A percentile compares a stretch with the other conserved stretches of the same genome.
Evolutionary conservation across 2,888 invertebrate species (phyloP).

Genomic region (Rhorus exstirpatorius): DNA sequence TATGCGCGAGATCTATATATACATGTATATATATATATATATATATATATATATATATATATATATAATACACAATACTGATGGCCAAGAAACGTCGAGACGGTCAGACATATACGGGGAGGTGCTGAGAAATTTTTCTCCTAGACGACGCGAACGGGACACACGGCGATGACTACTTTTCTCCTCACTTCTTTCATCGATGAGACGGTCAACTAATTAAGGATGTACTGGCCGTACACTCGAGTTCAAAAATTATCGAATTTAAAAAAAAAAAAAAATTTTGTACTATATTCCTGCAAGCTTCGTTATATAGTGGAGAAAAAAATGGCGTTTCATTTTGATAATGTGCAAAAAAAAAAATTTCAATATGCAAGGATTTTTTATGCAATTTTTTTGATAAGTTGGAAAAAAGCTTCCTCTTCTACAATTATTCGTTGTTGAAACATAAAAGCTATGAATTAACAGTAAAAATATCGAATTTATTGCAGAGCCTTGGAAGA

Average conservation of each 20-base stretch:
- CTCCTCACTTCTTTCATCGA: slow-evolving; percentile 37
- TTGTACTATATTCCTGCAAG: no score
- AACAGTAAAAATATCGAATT: no score
- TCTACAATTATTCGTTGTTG: no score
- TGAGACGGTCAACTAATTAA: slow-evolving; percentile 60
- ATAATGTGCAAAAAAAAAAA: no score
- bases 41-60: background rate
- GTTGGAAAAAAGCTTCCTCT: no score
- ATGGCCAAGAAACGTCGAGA: slow-evolving; percentile 18
- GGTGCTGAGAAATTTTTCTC: slow-evolving; percentile 66
- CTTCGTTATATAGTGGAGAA: no score
- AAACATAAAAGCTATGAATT: no score
- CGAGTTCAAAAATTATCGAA: background rate
- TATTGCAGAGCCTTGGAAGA: no score
- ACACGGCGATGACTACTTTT: slow-evolving; percentile 43
- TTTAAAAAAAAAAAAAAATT: no score
- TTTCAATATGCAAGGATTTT: no score
- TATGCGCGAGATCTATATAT: slow-evolving; percentile 63
- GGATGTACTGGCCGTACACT: slow-evolving; percentile 16
- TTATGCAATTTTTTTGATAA: no score
- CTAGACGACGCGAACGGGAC: slow-evolving; percentile 40
- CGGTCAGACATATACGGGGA: slow-evolving; percentile 23
- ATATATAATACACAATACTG: background rate
- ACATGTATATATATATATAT: background rate
- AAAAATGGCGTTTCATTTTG: no score